Percentiles rank a stretch among this genome's conserved stretches.
Conservation (phyloP, 2,113 vertebrate species). For the Daboia siamensis region DNA sequence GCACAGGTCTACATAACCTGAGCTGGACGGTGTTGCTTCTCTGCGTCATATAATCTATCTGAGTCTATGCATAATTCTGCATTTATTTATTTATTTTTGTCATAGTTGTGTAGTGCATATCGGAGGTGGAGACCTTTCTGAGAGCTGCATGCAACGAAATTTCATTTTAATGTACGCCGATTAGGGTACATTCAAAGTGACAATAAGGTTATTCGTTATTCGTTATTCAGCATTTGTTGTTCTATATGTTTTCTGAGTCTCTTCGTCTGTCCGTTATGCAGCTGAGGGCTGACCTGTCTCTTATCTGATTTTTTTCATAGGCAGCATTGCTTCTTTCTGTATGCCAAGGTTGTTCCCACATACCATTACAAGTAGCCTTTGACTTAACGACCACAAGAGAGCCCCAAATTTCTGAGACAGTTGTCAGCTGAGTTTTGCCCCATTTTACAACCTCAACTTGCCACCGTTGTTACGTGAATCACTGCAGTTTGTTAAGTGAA, state of each 20-base stretch:
- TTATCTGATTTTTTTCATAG: neutral
- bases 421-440: neutral
- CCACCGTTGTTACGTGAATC: neutral
- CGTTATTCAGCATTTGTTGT: too few relatives aligned
- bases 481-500: neutral
- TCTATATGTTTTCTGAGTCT: neutral
- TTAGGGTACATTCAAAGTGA: too few relatives aligned
- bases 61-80: too few relatives aligned
- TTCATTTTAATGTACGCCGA: too few relatives aligned
- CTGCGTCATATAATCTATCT: too few relatives aligned
- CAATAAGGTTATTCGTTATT: too few relatives aligned
- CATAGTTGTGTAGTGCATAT: too few relatives aligned
- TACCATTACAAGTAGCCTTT: neutral
- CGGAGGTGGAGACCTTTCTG: too few relatives aligned
- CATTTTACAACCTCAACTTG: neutral
- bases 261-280: neutral
- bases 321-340: neutral
- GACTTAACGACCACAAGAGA: neutral
- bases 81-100: too few relatives aligned
- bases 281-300: neutral
- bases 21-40: too few relatives aligned
- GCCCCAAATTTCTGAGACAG: neutral
- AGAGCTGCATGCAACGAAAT: too few relatives aligned
- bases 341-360: neutral
- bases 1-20: too few relatives aligned